These are phyloP conservation scores for Megalops atlanticus DNA, from an alignment of 2,113 vertebrate genomes.

Conservation along the genomic window DNA sequence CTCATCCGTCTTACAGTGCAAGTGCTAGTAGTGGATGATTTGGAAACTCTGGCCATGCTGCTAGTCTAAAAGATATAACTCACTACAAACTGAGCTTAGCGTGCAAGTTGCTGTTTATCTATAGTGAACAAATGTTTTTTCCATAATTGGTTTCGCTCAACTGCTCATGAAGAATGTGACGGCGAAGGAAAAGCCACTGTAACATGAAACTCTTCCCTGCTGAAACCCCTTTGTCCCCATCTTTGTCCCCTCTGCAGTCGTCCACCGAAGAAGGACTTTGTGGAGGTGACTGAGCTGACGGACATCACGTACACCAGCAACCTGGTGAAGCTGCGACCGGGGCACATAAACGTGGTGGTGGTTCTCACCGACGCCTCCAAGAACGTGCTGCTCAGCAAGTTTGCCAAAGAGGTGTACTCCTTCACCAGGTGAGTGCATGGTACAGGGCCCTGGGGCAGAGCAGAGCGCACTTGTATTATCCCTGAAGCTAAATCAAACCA, in stretches of 20 bases:
- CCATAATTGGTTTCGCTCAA: background rate
- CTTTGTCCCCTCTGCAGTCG: conserved; percentile 67
- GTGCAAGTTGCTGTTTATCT: too few relatives aligned
- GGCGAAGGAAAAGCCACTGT: background rate
- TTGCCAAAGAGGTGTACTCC: conserved; percentile 91
- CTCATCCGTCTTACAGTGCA: background rate
- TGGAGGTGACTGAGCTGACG: conserved; percentile 94
- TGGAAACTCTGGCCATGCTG: background rate
- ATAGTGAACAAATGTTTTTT: background rate
- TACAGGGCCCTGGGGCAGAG: too few relatives aligned
- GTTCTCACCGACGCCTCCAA: conserved; percentile 88
- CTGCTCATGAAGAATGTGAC: too few relatives aligned
- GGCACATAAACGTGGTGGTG: conserved; percentile 95
- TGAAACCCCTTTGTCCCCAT: background rate
- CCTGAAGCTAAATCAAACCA: too few relatives aligned
- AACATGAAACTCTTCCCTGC: background rate
- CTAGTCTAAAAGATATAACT: background rate
- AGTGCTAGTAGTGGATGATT: background rate
- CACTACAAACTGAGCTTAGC: background rate
- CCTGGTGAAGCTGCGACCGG: conserved; percentile 88
- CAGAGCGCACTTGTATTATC: too few relatives aligned
- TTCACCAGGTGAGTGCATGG: conserved; percentile 83
- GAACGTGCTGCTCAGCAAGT: conserved; percentile 90
- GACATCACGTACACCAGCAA: conserved; percentile 94
- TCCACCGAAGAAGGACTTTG: conserved; percentile 88